phyloP scores from a whole-genome alignment of 2,888 invertebrate genomes.

The Chironomus riparius region DNA sequence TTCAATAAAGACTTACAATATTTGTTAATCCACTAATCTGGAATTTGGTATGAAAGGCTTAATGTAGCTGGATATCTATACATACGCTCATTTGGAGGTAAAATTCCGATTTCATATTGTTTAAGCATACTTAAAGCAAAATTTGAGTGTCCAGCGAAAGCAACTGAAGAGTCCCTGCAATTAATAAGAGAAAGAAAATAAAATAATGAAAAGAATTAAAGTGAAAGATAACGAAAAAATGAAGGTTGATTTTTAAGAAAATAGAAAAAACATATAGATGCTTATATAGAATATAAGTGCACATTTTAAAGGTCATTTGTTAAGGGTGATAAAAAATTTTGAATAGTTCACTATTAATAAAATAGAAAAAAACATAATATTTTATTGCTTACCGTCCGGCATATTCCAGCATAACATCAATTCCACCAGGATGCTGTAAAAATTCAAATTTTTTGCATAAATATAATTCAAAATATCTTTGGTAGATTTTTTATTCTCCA shows the following conservation, averaged over 20 bases:
- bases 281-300: too few species aligned
- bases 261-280: too few species aligned
- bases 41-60: neutral
- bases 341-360: too few species aligned
- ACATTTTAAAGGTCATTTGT: neutral
- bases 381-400: constrained; percentile 52
- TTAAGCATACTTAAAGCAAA: constrained; percentile 55
- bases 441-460: too few species aligned
- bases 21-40: too few species aligned
- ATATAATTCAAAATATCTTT: too few species aligned
- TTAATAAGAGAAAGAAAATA: neutral
- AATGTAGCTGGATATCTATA: constrained; percentile 50
- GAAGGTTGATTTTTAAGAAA: neutral
- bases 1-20: too few species aligned
- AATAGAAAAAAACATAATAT: too few species aligned
- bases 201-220: neutral
- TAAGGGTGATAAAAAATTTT: neutral
- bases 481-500: too few species aligned
- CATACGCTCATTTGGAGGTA: constrained; percentile 63
- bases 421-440: constrained; percentile 72
- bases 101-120: constrained; percentile 64
- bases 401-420: constrained; percentile 70
- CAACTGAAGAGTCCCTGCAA: constrained; percentile 16
- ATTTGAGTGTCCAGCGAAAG: constrained; percentile 56
- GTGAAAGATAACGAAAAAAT: neutral